Evolutionary conservation across 2,113 vertebrate species (phyloP), one percentile per base, ranked within the genome.

Genomic region (Myotis brandtii): DNA sequence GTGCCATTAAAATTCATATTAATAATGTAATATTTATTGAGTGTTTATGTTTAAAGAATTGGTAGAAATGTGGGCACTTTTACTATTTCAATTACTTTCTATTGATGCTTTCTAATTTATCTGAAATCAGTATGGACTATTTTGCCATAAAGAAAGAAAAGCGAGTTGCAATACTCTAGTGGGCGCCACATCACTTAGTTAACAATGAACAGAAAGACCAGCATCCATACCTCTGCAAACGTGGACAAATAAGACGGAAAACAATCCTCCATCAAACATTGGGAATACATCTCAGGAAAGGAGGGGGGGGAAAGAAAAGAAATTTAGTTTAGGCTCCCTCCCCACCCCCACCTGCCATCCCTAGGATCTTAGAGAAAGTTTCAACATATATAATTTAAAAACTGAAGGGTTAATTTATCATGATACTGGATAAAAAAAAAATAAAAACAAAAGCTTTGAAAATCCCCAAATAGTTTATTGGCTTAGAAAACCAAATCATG

Each of bases 401-500:
- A 97, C 77, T 69, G 86, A 90, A 97, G 77, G 95, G 93, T 98
- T 98, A 98, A 98, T 98, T 97, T 98, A 97, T 98, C 97, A 98
- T 12, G 37, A 48, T 87, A 11, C 43, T 67, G 86, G 82, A 91
- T 66, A 40, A 77, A 70, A 20, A 59, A 70, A 13, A 59, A 91
- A 14, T 9, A 82, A 83, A 77, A 67, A 93, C 25, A 73, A 80
- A 48, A 94, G 66, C 34, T 70, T 84, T 95, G 94, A 96, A 97
- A 98, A 98, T 76, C 64, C 97, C 95, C 86, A 96, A 94, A 96
- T 93, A 95, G 72, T 96, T 98, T 98, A 97, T 93, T 97, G 93
- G 92, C 96, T 98, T 95, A 97, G 98, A 97, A 98, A 97, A 97
- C 96, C 97, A 98, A 98, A 97, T 95, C 97, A 96, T 85, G 96